Evolutionary conservation across 2,113 vertebrate genomes (phyloP), one percentile per base, ranked within the genome.

Genomic region (Leptosomus discolor): DNA sequence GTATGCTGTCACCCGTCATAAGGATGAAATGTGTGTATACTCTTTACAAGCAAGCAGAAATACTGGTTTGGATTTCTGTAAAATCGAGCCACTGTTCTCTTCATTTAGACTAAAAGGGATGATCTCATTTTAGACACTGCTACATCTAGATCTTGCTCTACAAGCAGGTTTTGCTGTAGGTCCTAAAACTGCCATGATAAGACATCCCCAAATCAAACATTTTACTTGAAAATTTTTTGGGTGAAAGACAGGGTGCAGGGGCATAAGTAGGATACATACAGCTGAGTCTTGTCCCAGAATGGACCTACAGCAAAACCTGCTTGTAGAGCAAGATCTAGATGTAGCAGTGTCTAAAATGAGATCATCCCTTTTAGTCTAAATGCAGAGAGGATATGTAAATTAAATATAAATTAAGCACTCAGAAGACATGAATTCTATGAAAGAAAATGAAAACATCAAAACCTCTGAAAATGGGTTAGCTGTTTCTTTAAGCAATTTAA

Each of bases 401-500:
- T 64, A 91, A 78, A 58, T 77, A 39, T 70, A 85, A 93, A 90
- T 70, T 88, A 95, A 93, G 56, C 32, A 43, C 6, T 73, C 27
- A 61, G 45, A 84, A 74, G 29, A 41, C 21, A 29, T 34, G 6
- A 61, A 85, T 95, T 96, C 58, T 85, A 5, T 81, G 53, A 74
- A 89, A 51, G 60, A 41, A 74, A 57, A 81, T 84, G 27, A 93
- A 96, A 88, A 81, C 63, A 91, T 76, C 54, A 90, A 64, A 56
- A 90, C 64, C 20, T 96, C 45, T 87, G 64, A 94, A 96, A 89
- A 76, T 95, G 71, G 81, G 63, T 98, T 95, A 95, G 54, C 43
- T 93, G 26, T 71, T 93, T 93, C 70, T 97, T 95, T 96, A 88
- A 96, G 77, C 56, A 76, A 83, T 88, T 92, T 92, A 86, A 85